Conservation (phyloP, 2,797 vertebrate genomes). For the Simalia tracyae region DNA sequence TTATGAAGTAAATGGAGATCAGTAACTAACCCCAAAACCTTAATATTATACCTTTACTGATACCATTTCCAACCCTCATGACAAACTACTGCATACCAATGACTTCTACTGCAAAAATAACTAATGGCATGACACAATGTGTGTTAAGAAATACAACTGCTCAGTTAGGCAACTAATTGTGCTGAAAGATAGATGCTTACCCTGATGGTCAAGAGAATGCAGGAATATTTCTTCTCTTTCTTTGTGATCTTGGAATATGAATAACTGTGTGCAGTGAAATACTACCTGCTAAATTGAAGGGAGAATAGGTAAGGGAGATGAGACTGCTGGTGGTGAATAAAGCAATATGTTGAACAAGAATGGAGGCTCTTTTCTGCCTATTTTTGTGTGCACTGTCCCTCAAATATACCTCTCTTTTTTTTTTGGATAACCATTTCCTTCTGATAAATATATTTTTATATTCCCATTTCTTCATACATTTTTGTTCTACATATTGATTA, state of each 20-base stretch:
- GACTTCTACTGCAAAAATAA: conserved; percentile 32
- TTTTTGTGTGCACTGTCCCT: neutral
- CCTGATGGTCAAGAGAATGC: conserved; percentile 13
- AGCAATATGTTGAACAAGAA: neutral
- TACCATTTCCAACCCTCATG: conserved; percentile 32
- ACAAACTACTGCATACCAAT: neutral
- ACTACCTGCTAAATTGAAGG: neutral
- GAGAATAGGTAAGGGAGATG: neutral
- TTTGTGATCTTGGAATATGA: neutral
- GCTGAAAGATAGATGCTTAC: conserved; percentile 25
- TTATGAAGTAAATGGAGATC: neutral
- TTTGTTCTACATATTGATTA: neutral
- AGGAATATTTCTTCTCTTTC: conserved; percentile 47
- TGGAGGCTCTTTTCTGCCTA: neutral
- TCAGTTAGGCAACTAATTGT: conserved; percentile 49
- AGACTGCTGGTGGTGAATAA: neutral
- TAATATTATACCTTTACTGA: conserved; percentile 22
- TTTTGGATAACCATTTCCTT: neutral
- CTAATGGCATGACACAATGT: conserved; percentile 34
- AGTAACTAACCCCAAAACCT: neutral
- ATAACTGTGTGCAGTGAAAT: conserved; percentile 36
- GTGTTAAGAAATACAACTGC: conserved; percentile 39
- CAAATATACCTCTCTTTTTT: neutral
- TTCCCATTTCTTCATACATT: neutral
- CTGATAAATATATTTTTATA: neutral